Percentiles rank a stretch among this genome's conserved stretches.
Conservation (phyloP, 2,113 vertebrate genomes). For the Chinchilla lanigera region DNA sequence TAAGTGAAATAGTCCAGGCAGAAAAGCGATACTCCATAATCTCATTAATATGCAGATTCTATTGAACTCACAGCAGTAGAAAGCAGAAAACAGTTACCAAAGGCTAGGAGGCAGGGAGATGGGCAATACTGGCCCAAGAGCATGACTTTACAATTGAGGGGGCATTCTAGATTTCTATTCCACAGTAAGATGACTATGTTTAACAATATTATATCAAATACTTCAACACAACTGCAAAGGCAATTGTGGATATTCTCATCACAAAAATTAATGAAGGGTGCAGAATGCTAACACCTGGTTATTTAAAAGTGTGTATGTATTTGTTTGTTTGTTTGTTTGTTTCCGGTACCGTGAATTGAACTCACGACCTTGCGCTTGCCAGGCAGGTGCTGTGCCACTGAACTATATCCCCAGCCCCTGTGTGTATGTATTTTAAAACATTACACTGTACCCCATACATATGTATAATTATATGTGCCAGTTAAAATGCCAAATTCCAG, state of each 20-base stretch:
- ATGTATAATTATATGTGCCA: neutral
- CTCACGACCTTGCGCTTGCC: no score
- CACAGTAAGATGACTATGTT: neutral
- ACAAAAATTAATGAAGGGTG: neutral
- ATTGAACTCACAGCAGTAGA: no score
- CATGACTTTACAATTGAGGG: neutral
- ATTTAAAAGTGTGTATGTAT: neutral
- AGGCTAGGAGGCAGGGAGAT: no score
- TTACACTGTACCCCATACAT: neutral
- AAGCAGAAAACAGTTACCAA: neutral
- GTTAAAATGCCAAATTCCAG: neutral
- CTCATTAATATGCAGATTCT: neutral
- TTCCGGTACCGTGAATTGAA: no score
- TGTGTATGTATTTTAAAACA: neutral
- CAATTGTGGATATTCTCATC: neutral
- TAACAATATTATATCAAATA: neutral
- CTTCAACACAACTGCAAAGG: neutral
- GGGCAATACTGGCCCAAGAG: neutral
- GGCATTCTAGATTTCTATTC: neutral
- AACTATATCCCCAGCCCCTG: no score
- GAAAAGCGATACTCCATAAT: neutral
- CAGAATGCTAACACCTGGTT: neutral
- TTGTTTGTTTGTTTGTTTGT: no score
- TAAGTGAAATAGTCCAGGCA: neutral
- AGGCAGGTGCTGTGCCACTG: no score